A percentile compares a stretch with the other conserved stretches of the same genome.
These are phyloP conservation scores for Caenorhabditis panamensis DNA, from an alignment of 2,888 invertebrate genomes.

Conservation along the genomic window DNA sequence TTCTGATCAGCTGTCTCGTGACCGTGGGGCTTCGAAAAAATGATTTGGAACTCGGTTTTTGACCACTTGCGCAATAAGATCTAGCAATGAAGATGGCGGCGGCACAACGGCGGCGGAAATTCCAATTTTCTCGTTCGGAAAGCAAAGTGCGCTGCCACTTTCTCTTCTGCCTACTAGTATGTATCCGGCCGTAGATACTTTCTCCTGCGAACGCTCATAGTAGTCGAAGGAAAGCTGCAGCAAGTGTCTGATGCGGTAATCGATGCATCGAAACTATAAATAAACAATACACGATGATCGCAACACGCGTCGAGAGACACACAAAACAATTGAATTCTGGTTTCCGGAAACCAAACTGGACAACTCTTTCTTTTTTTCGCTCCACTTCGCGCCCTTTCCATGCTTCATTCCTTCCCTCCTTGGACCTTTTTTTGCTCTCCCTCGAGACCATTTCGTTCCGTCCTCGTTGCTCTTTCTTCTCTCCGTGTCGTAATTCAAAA, in stretches of 20 bases:
- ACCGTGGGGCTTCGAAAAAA: constrained; percentile 27
- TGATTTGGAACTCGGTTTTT: constrained; percentile 42
- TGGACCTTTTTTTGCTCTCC: constrained; percentile 5
- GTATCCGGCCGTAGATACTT: constrained; percentile 40
- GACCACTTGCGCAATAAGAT: constrained; percentile 47
- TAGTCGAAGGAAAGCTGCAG: constrained; percentile 18
- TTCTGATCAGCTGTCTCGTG: constrained; percentile 15
- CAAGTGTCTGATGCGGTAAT: constrained; percentile 42
- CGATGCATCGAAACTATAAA: constrained; percentile 40
- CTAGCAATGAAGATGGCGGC: constrained; percentile 6
- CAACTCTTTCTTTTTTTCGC: constrained; percentile 1
- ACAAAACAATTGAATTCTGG: constrained; percentile 30
- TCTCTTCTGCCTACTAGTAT: constrained; percentile 46
- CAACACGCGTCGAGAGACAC: constrained; percentile 13
- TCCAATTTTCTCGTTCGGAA: constrained; percentile 51
- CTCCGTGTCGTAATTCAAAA: constrained; percentile 32
- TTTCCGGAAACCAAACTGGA: constrained; percentile 32
- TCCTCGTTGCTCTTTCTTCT: constrained; percentile 18
- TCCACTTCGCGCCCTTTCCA: constrained; percentile 2
- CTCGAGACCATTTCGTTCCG: constrained; percentile 28
- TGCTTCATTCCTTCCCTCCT: background rate
- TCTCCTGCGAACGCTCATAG: constrained; percentile 23
- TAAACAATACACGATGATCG: constrained; percentile 23
- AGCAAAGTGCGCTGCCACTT: constrained; percentile 32
- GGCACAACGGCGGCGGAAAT: constrained; percentile 36